A percentile compares a stretch with the other conserved stretches of the same genome.
Conservation (phyloP, 2,888 invertebrate genomes). For the Drosophila testacea region DNA sequence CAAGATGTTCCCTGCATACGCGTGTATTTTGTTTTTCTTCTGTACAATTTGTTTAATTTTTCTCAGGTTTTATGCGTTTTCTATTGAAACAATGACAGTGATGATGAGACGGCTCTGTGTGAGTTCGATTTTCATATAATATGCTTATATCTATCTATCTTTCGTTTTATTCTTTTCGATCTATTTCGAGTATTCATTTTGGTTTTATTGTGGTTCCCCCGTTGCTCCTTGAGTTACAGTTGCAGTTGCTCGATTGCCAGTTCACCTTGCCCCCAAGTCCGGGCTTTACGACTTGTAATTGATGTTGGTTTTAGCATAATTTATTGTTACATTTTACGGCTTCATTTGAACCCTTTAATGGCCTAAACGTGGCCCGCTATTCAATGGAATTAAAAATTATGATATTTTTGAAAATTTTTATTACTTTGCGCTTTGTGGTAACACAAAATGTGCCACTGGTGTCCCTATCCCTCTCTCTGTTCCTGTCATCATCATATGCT, state of each 20-base stretch:
- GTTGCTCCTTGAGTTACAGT: conserved; percentile 13
- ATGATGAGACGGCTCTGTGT: conserved; percentile 43
- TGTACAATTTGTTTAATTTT: conserved; percentile 72
- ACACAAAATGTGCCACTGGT: conserved; percentile 49
- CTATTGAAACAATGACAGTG: conserved; percentile 75
- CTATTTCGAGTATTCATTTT: conserved; percentile 54
- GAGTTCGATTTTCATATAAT: conserved; percentile 39
- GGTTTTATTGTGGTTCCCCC: conserved; percentile 61
- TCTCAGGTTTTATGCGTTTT: conserved; percentile 78
- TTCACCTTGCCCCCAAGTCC: conserved; percentile 44
- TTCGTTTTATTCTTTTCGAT: conserved; percentile 24
- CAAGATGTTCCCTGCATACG: conserved; percentile 48
- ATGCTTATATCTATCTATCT: neutral
- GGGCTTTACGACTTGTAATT: conserved; percentile 80
- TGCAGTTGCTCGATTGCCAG: conserved; percentile 24
- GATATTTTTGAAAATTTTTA: conserved; percentile 80
- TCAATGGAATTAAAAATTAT: conserved; percentile 75
- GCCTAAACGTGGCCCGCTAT: conserved; percentile 56
- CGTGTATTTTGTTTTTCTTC: conserved; percentile 59
- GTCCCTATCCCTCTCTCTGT: no score
- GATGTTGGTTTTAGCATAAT: conserved; percentile 83
- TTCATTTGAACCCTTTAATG: conserved; percentile 82
- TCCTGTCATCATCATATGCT: conserved; percentile 54
- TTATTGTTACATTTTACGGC: conserved; percentile 77
- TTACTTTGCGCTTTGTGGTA: conserved; percentile 39